Evolutionary conservation across 1,140 invertebrate genomes (phyloP), one percentile per base, ranked within the genome.

Genomic region (Hylaeus volcanicus): DNA sequence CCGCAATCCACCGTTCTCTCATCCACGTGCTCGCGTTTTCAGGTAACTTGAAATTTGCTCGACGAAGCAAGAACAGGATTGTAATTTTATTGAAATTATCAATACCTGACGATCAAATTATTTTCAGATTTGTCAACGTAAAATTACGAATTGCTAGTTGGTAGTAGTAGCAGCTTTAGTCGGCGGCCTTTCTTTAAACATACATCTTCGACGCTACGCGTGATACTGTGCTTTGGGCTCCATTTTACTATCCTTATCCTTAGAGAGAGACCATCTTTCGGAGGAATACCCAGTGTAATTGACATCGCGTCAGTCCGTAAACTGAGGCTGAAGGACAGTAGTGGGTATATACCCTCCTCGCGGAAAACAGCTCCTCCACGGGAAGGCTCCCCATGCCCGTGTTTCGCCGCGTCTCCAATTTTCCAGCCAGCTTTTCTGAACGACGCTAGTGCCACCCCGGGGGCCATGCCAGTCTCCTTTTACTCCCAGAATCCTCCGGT

Each of bases 331-430:
- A 65, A 61, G 15, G 26, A 73, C 69, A 77, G 61, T 64, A 77
- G 60, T 68, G 58, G 15, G 58, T 53, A 26, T 26, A 26, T 26
- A 8, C 39, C 65, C 53, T 71, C 43, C 56, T 65, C 41, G 72
- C 56, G 68, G 53, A 84, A 85, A 81, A 76, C 63, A 37, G 61
- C 43, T 69, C 53, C 26, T 63, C 41, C 37, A 77, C 43, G 55
- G 15, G 53, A 58, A 56, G 43, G 26, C 56, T 72, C 48, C 26
- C 53, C 63, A 53, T 15, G 75, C 70, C 85, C 83, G 81, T 89
- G 85, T 90, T 89, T 90, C 86, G 85, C 82, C 86, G 76, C 72
- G 78, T 88, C 88, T 90, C 86, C 89, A 90, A 91, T 90, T 89
- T 90, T 89, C 87, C 85, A 88, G 82, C 72, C 64, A 69, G 65